phyloP scores from a whole-genome alignment of 2,888 invertebrate species.

The Oxystoma pomonae region DNA sequence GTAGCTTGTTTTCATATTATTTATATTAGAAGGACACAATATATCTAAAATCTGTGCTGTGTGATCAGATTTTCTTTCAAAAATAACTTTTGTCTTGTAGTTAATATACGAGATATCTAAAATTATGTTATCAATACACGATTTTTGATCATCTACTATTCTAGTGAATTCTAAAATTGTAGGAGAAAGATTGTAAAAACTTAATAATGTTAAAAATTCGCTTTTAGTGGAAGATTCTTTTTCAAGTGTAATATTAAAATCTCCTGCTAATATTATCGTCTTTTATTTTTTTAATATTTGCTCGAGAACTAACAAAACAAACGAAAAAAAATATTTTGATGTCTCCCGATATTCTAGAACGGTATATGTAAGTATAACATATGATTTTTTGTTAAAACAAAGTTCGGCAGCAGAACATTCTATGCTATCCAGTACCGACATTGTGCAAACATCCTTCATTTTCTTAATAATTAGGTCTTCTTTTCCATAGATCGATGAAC shows the following conservation, averaged over 20 bases:
- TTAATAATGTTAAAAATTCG: neutral
- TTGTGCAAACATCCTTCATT: neutral
- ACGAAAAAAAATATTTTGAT: neutral
- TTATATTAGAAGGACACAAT: neutral
- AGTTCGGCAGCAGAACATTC: neutral
- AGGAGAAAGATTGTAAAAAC: neutral
- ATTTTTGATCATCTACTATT: neutral
- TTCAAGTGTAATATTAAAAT: neutral
- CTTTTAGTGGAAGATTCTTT: neutral
- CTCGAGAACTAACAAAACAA: neutral
- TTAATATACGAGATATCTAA: neutral
- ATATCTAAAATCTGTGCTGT: neutral
- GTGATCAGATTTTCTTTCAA: neutral
- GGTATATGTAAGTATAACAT: neutral
- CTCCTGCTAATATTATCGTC: neutral
- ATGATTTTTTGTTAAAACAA: neutral
- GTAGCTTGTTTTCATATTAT: neutral
- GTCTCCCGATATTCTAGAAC: neutral
- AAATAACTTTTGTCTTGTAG: neutral
- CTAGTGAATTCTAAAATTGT: neutral
- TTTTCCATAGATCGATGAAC: neutral
- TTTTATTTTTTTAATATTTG: neutral
- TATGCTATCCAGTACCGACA: neutral
- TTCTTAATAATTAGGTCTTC: neutral
- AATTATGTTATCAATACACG: neutral